phyloP scores from a whole-genome alignment of 2,113 vertebrate genomes.

The Chlorodrepanis virens region DNA sequence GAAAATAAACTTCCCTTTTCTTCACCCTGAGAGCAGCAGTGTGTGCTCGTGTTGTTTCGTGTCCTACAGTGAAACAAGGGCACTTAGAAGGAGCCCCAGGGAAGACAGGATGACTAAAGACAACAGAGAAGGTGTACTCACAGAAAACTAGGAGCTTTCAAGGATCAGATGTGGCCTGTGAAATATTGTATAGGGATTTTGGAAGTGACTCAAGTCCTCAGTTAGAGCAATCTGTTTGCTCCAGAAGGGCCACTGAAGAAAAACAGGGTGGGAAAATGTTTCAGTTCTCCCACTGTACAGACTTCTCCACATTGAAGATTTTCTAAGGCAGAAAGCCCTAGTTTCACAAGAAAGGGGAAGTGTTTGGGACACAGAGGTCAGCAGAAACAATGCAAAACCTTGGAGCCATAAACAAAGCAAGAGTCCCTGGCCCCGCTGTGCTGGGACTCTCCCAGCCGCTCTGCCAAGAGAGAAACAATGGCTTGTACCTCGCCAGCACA shows the following conservation, averaged over 20 bases:
- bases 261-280: neutral
- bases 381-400: slow-evolving; percentile 9
- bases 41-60: too few species aligned
- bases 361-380: neutral
- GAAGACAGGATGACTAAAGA: neutral
- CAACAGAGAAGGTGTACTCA: neutral
- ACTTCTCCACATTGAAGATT: neutral
- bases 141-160: neutral
- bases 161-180: neutral
- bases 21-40: too few species aligned
- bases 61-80: neutral
- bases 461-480: slow-evolving; percentile 17
- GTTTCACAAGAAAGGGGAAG: neutral
- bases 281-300: neutral
- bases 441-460: neutral
- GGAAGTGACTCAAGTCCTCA: neutral
- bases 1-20: too few species aligned
- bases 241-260: neutral
- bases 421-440: neutral
- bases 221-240: neutral
- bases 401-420: neutral
- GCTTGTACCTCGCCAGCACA: neutral
- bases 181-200: neutral
- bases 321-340: neutral
- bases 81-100: neutral